Conservation (phyloP, 2,113 vertebrate species). For the Gymnogyps californianus region DNA sequence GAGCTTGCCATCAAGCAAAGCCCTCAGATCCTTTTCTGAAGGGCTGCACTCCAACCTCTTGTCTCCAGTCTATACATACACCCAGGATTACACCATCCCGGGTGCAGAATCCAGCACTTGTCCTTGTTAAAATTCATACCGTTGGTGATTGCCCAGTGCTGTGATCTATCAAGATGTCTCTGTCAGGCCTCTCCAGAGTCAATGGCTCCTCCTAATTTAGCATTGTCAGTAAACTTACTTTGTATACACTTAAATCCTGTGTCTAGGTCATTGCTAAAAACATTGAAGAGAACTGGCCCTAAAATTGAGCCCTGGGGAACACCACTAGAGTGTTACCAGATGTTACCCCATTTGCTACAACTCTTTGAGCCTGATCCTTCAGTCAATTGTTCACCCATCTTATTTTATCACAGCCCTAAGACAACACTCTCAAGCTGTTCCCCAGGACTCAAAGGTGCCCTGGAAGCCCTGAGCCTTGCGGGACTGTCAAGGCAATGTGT, state of each 20-base stretch:
- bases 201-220: not conserved
- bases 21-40: no score
- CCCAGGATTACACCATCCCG: no score
- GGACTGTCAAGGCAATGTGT: not conserved
- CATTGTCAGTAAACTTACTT: not conserved
- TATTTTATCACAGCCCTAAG: not conserved
- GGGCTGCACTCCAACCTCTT: no score
- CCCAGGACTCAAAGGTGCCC: not conserved
- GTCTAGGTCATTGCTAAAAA: not conserved
- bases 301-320: not conserved
- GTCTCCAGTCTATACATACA: no score
- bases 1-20: no score
- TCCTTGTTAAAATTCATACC: no score
- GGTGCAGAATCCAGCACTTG: no score
- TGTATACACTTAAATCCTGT: not conserved
- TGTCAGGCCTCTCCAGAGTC: not conserved
- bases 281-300: not conserved
- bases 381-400: not conserved
- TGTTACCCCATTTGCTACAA: not conserved
- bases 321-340: not conserved
- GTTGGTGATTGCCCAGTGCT: not conserved
- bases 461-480: not conserved
- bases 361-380: not conserved
- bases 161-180: not conserved
- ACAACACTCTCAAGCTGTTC: not conserved